These are phyloP conservation scores for Therioaphis trifolii DNA, from an alignment of 2,888 invertebrate species.

Conservation along the genomic window DNA sequence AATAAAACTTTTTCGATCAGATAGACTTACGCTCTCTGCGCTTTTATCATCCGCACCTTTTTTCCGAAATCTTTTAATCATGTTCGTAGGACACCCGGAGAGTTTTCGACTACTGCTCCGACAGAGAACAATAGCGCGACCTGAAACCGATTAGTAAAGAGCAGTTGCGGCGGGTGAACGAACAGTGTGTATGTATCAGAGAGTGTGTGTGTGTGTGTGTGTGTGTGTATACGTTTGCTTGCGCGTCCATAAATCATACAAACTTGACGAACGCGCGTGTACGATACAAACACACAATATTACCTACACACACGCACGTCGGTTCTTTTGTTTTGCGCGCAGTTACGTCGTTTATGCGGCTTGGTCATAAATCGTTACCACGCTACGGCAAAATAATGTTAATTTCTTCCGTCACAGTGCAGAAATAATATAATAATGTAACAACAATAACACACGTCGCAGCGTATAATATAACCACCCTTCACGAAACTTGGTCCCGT, in stretches of 20 bases:
- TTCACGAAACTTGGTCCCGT: too few relatives aligned
- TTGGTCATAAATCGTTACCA: too few relatives aligned
- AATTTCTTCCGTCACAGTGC: not conserved
- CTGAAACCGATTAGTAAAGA: slow-evolving; percentile 40
- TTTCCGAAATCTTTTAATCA: not conserved
- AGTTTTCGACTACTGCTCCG: slow-evolving; percentile 1
- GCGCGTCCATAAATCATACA: slow-evolving; percentile 23
- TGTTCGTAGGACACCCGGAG: not conserved
- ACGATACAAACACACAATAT: not conserved
- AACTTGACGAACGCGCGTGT: not conserved
- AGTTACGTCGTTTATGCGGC: too few relatives aligned
- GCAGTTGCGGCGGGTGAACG: not conserved
- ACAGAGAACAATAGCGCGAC: slow-evolving; percentile 7
- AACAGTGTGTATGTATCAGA: not conserved
- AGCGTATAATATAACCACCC: too few relatives aligned
- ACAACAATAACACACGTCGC: too few relatives aligned
- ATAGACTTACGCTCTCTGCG: too few relatives aligned
- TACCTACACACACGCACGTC: not conserved
- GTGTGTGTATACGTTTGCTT: too few relatives aligned
- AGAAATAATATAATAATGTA: too few relatives aligned
- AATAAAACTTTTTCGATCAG: too few relatives aligned
- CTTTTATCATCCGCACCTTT: too few relatives aligned
- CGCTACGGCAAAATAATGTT: not conserved
- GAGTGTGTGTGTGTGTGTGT: too few relatives aligned
- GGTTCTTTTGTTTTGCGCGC: slow-evolving; percentile 25